Percentiles rank a stretch among this genome's conserved stretches.
Evolutionary conservation across 2,888 invertebrate species (phyloP).

Genomic region (Crepidodera aurea): DNA sequence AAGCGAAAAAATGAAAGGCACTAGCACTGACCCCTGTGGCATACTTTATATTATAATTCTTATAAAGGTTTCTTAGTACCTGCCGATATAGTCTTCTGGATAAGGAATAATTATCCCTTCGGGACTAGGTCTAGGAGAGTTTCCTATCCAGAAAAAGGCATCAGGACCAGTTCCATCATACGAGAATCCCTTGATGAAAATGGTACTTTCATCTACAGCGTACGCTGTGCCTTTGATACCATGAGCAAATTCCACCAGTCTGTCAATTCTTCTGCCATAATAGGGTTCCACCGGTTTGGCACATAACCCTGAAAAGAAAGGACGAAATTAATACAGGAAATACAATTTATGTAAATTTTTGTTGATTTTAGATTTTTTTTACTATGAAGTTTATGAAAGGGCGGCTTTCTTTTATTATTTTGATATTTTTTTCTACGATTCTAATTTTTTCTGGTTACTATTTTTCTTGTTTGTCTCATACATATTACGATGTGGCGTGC

Average conservation of each 20-base stretch:
- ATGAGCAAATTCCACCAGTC: constrained; percentile 77
- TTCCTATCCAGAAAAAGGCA: constrained; percentile 92
- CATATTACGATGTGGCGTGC: neutral
- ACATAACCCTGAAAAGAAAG: constrained; percentile 50
- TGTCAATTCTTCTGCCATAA: constrained; percentile 80
- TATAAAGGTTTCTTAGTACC: constrained; percentile 64
- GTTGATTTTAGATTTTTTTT: too few species aligned
- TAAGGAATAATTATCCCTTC: constrained; percentile 86
- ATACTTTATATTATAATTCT: too few species aligned
- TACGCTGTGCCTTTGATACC: constrained; percentile 83
- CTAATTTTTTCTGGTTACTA: too few species aligned
- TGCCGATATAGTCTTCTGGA: constrained; percentile 82
- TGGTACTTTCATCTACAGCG: constrained; percentile 87
- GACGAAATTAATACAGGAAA: too few species aligned
- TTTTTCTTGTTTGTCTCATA: too few species aligned
- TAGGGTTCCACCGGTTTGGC: constrained; percentile 68
- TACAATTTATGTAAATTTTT: too few species aligned
- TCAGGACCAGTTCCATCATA: constrained; percentile 90
- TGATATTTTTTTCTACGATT: too few species aligned
- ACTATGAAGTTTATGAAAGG: too few species aligned
- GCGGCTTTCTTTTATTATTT: too few species aligned
- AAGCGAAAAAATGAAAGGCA: too few species aligned
- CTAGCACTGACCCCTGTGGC: too few species aligned
- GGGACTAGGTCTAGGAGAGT: constrained; percentile 79
- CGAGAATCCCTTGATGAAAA: constrained; percentile 86